These are phyloP conservation scores for Parauchenoglanis punctatus DNA, from an alignment of 2,797 vertebrate species.

Conservation along the genomic window DNA sequence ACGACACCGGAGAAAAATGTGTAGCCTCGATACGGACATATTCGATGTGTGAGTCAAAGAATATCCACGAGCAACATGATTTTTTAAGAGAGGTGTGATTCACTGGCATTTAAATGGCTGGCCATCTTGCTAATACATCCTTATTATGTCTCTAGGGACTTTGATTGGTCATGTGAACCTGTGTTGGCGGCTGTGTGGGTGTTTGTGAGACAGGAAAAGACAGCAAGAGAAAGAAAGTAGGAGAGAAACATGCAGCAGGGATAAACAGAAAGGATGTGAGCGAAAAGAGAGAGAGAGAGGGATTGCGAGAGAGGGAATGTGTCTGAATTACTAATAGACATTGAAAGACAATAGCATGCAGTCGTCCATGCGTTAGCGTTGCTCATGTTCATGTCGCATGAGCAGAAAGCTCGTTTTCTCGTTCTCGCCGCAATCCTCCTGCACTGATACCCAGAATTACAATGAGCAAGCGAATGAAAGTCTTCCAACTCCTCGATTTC, in stretches of 20 bases:
- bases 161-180: constrained; percentile 20
- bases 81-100: background rate
- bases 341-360: background rate
- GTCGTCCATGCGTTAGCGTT: background rate
- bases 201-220: background rate
- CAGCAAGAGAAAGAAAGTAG: constrained; percentile 19
- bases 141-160: constrained; percentile 14
- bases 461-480: constrained; percentile 41
- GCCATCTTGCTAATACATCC: constrained; percentile 20
- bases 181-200: constrained; percentile 23
- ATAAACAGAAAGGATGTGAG: constrained; percentile 22
- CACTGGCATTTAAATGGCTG: constrained; percentile 23
- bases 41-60: background rate
- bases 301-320: background rate
- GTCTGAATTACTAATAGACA: constrained; percentile 21
- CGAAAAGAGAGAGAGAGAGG: background rate
- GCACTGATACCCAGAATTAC: constrained; percentile 21
- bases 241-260: background rate
- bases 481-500: constrained; percentile 45
- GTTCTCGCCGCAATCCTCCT: constrained; percentile 7
- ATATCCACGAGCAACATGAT: background rate
- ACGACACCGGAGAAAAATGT: background rate
- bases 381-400: background rate
- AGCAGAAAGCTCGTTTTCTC: background rate
- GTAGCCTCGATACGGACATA: background rate